These are phyloP conservation scores for Mastomys coucha DNA, from an alignment of 2,113 vertebrate species.

Conservation along the genomic window DNA sequence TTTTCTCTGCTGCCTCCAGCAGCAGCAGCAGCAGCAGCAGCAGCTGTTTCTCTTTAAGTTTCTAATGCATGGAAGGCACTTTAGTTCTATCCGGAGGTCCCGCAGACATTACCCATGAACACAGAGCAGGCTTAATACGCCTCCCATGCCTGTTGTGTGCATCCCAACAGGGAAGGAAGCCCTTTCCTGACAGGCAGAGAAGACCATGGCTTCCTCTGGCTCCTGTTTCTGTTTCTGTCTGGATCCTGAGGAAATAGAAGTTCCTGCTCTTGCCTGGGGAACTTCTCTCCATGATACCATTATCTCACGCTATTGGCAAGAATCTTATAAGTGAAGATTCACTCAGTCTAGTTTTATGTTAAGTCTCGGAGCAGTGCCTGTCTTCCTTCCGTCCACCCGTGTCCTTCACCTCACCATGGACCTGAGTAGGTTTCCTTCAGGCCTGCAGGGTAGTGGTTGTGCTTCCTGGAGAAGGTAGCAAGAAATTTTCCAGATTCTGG, in stretches of 20 bases:
- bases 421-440: not conserved
- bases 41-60: not conserved
- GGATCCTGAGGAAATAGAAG: not conserved
- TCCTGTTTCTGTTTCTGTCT: slow-evolving; percentile 59
- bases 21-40: not conserved
- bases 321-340: slow-evolving; percentile 9
- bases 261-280: slow-evolving; percentile 58
- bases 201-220: not conserved
- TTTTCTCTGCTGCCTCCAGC: not conserved
- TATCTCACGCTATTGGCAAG: slow-evolving; percentile 66
- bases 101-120: not conserved
- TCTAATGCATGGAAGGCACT: not conserved
- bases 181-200: slow-evolving; percentile 35
- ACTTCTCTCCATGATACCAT: slow-evolving; percentile 61
- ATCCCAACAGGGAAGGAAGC: slow-evolving; percentile 14
- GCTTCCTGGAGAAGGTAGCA: slow-evolving; percentile 43
- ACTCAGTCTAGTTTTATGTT: not conserved
- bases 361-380: not conserved
- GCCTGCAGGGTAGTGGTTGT: not conserved
- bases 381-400: slow-evolving; percentile 41
- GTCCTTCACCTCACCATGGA: not conserved
- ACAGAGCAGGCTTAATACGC: slow-evolving; percentile 19
- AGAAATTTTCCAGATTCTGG: slow-evolving; percentile 67
- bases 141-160: not conserved
- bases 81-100: not conserved